Base-by-base conservation (phyloP, 2,797 vertebrate genomes). In the Poecilia wingei region DNA sequence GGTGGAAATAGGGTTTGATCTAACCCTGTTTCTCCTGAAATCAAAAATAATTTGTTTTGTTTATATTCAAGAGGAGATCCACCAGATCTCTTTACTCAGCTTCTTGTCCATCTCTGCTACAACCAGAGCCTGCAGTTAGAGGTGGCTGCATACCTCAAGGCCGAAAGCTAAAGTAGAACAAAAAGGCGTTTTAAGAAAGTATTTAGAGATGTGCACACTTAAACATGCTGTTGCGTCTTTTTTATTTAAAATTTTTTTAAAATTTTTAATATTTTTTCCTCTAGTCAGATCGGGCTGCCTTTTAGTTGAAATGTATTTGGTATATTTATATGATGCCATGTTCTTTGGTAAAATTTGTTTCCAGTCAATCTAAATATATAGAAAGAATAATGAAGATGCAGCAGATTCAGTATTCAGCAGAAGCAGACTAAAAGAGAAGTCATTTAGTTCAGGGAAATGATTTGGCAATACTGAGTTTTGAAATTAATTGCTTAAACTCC, bases 401-500 rank as follows among this genome's bases (percentile, higher is more conserved):
- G 41, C 41, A 41, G 41, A 41, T 41, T 41, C 39, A 41, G 2
- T 16, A 16, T 39, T 61, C 3, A 76, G 6, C 39, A 61, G 39
- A 16, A 31, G 49, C 75, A 10, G 9, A 0, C 31, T 47, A 81
- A 76, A 47, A 14, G 22, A 78, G 25, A 76, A 78, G 75, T 51
- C 0, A 14, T 9, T 1, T 12, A 14, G 2, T 39, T 20, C 49
- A 79, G 43, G 70, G 41, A 69, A 25, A 79, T 68, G 46, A 61
- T 70, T 49, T 70, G 41, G 8, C 75, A 33, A 77, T 49, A 46
- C 28, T 3, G 33, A 31, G 46, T 25, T 45, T 75, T 45, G 39
- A 43, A 75, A 61, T 43, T 45, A 70, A 25, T 39, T 72, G 16
- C 45, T 59, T 22, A 68, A 57, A 12, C 2, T 39, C 75, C 6